These are phyloP conservation scores for Riptortus pedestris DNA, from an alignment of 1,140 invertebrate species.

Conservation along the genomic window DNA sequence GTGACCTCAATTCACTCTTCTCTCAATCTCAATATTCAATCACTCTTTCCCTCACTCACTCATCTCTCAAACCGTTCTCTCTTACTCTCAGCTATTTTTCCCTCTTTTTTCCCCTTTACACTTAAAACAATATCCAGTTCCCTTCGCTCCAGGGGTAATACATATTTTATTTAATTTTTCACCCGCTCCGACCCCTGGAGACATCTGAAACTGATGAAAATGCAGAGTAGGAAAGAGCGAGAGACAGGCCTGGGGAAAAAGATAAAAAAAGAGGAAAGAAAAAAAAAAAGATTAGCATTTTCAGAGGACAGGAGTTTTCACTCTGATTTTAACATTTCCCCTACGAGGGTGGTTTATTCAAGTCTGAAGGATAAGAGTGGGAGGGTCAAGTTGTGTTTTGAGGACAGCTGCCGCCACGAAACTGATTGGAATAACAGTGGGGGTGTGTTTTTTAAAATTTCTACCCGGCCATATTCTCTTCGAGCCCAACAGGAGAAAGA, in stretches of 20 bases:
- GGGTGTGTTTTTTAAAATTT: slow-evolving; percentile 6
- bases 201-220: slow-evolving; percentile 16
- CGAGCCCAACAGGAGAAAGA: not conserved
- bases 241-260: not conserved
- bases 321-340: slow-evolving; percentile 23
- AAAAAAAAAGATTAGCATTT: slow-evolving; percentile 20
- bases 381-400: not conserved
- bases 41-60: too few species aligned
- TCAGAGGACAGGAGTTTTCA: slow-evolving; percentile 22
- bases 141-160: slow-evolving; percentile 12
- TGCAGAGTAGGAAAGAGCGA: slow-evolving; percentile 1
- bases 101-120: not conserved
- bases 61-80: slow-evolving; percentile 4
- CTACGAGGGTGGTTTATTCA: slow-evolving; percentile 16
- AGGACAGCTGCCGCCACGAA: not conserved
- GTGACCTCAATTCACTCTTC: not conserved
- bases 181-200: not conserved
- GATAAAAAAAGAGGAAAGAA: not conserved
- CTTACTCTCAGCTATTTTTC: not conserved
- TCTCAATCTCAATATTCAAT: slow-evolving; percentile 10
- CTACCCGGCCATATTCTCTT: not conserved
- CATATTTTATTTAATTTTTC: slow-evolving; percentile 24
- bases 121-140: slow-evolving; percentile 8
- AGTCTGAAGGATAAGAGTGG: slow-evolving; percentile 13
- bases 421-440: slow-evolving; percentile 14